Evolutionary conservation across 2,113 vertebrate genomes (phyloP).

Genomic region (Excalfactoria chinensis): DNA sequence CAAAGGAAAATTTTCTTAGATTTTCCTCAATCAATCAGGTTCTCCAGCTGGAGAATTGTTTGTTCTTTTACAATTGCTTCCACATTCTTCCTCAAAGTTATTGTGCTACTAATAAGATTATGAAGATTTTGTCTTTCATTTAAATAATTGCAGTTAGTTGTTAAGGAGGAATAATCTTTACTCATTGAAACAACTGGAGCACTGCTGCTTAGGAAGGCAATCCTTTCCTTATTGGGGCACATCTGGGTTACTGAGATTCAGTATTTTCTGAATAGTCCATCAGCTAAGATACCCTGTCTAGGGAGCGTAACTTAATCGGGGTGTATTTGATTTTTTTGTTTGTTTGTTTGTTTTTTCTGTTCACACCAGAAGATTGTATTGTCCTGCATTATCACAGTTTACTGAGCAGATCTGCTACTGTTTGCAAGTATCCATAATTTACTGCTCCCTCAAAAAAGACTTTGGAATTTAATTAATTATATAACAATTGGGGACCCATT

Average conservation of each 20-base stretch:
- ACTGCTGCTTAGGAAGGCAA: not conserved
- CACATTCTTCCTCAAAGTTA: not conserved
- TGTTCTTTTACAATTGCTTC: not conserved
- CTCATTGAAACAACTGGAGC: not conserved
- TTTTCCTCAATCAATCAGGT: not conserved
- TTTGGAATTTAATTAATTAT: not conserved
- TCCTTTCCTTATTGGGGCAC: fast-evolving
- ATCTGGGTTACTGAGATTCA: not conserved
- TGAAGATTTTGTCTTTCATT: not conserved
- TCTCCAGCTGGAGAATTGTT: not conserved
- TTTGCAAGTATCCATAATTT: not conserved
- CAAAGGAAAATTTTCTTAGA: not conserved
- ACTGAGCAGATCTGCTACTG: not conserved
- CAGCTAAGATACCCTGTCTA: not conserved
- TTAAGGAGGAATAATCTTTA: not conserved
- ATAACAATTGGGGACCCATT: not conserved
- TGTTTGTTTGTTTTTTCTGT: not conserved
- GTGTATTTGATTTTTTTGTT: not conserved
- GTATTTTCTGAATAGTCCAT: not conserved
- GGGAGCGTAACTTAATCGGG: not conserved
- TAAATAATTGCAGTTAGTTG: not conserved
- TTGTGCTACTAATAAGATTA: not conserved
- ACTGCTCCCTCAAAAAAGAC: not conserved
- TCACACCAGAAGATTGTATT: not conserved
- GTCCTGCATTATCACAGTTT: not conserved